A percentile compares a stretch with the other conserved stretches of the same genome.
These are phyloP conservation scores for Leguminivora glycinivorella DNA, from an alignment of 1,140 invertebrate genomes.

Conservation along the genomic window DNA sequence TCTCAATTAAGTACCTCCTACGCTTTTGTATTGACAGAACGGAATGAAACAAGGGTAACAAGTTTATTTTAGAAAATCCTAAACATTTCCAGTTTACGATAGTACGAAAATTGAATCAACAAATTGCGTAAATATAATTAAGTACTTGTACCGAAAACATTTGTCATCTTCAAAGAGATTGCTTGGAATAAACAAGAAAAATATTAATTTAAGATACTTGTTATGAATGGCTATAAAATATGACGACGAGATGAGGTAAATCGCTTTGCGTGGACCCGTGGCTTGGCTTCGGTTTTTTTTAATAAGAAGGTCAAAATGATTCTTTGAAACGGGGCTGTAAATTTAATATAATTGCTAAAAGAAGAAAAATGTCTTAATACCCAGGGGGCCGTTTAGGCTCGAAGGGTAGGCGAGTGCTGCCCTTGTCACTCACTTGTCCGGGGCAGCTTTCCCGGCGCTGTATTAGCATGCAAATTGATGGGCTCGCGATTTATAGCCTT, in stretches of 20 bases:
- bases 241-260: constrained; percentile 22
- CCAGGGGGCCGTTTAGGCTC: constrained; percentile 53
- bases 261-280: constrained; percentile 35
- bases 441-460: constrained; percentile 40
- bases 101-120: neutral
- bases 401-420: constrained; percentile 50
- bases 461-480: constrained; percentile 70
- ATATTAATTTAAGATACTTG: constrained; percentile 24
- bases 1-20: no score
- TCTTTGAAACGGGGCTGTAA: constrained; percentile 47
- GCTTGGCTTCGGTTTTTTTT: constrained; percentile 42
- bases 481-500: constrained; percentile 47
- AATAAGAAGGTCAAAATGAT: constrained; percentile 43
- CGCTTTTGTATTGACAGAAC: neutral
- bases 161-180: constrained; percentile 22
- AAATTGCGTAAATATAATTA: constrained; percentile 18
- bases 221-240: constrained; percentile 13
- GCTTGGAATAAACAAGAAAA: constrained; percentile 22
- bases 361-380: constrained; percentile 67
- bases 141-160: constrained; percentile 19
- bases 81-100: neutral
- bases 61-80: neutral
- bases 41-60: neutral
- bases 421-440: constrained; percentile 67
- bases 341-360: constrained; percentile 60